Percentiles rank a stretch among this genome's conserved stretches.
These are phyloP conservation scores for Epinotia bilunana DNA, from an alignment of 2,888 invertebrate species.

Conservation along the genomic window DNA sequence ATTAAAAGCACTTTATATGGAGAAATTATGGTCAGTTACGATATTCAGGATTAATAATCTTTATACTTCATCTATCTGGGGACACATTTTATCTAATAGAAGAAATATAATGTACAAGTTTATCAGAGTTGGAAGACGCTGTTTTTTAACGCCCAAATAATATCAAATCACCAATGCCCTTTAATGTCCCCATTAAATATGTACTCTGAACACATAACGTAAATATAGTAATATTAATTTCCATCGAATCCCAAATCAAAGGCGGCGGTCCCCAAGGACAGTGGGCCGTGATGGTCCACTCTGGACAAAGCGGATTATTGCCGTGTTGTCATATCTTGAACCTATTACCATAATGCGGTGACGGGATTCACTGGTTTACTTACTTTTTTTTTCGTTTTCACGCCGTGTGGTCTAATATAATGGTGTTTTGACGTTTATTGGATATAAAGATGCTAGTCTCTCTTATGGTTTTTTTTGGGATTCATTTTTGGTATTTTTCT, in stretches of 20 bases:
- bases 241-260: conserved; percentile 80
- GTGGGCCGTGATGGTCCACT: conserved; percentile 71
- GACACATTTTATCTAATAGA: no score
- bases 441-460: conserved; percentile 50
- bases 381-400: conserved; percentile 62
- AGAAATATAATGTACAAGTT: neutral
- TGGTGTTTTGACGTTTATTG: conserved; percentile 55
- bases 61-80: no score
- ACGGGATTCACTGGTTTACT: conserved; percentile 71
- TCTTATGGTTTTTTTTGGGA: neutral
- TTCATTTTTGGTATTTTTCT: neutral
- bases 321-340: conserved; percentile 76
- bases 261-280: conserved; percentile 70
- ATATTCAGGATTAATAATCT: no score
- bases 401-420: conserved; percentile 69
- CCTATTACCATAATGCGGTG: conserved; percentile 80
- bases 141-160: neutral
- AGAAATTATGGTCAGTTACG: no score
- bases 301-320: conserved; percentile 81
- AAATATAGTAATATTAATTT: conserved; percentile 72
- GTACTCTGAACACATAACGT: conserved; percentile 58
- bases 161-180: conserved; percentile 22
- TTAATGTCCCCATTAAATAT: conserved; percentile 60
- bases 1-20: no score
- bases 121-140: neutral